Conservation (phyloP, 2,113 vertebrate genomes). For the Salvelinus fontinalis region DNA sequence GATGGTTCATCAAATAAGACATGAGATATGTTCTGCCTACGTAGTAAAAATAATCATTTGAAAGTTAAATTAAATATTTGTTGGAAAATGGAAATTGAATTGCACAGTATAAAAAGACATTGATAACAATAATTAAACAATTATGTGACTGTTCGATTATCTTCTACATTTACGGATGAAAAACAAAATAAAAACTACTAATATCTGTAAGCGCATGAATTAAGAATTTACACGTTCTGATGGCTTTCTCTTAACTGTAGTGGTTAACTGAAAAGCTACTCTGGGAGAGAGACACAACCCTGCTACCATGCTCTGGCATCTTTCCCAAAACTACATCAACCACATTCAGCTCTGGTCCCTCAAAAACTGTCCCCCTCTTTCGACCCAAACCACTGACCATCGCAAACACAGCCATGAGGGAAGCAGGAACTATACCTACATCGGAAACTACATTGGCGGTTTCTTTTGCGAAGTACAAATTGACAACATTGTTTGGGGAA, state of each 20-base stretch:
- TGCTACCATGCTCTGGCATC: slow-evolving; percentile 68
- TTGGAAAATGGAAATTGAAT: not conserved
- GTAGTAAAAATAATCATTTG: not conserved
- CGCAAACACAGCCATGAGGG: not conserved
- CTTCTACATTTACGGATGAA: not conserved
- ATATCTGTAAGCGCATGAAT: too few species aligned
- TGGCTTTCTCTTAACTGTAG: not conserved
- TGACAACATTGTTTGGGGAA: too few species aligned
- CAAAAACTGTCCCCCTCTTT: slow-evolving; percentile 39
- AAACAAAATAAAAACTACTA: not conserved
- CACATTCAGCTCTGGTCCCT: slow-evolving; percentile 51
- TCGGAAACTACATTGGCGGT: not conserved
- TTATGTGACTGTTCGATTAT: too few species aligned
- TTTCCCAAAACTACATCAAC: slow-evolving; percentile 62
- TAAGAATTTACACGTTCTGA: not conserved
- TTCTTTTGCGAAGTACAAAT: too few species aligned
- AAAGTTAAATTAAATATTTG: not conserved
- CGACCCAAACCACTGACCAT: not conserved
- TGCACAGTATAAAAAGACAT: not conserved
- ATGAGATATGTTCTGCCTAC: not conserved
- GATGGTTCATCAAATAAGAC: not conserved
- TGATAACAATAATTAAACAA: too few species aligned
- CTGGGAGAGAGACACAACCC: slow-evolving; percentile 53
- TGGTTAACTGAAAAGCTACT: not conserved
- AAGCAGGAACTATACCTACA: slow-evolving; percentile 6